Percentiles rank a stretch among this genome's conserved stretches.
phyloP scores from a whole-genome alignment of 1,140 invertebrate genomes.

The fruit fly (Drosophila melanogaster) region DNA sequence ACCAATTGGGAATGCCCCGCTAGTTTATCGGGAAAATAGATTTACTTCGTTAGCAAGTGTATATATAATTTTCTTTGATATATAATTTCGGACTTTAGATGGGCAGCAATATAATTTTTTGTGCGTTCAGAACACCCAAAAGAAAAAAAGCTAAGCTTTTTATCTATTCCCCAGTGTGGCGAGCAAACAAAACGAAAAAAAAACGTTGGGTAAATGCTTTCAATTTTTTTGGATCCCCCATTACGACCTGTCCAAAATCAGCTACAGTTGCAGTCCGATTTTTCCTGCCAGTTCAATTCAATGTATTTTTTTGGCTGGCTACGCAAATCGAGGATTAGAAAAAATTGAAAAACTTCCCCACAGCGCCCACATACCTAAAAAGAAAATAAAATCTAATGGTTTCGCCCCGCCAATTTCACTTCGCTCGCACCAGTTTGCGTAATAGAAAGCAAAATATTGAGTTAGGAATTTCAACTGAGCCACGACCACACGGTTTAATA shows the following conservation, averaged over 20 bases:
- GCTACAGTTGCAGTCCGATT: conserved; percentile 4
- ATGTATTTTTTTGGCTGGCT: conserved; percentile 53
- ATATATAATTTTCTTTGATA: too few species aligned
- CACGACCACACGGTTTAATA: conserved; percentile 18
- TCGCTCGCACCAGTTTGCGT: conserved; percentile 21
- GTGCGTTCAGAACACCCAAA: conserved; percentile 22
- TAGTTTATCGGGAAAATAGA: too few species aligned
- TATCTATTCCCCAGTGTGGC: conserved; percentile 20
- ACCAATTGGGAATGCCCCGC: too few species aligned
- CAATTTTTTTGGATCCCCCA: conserved; percentile 33
- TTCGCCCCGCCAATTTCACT: neutral
- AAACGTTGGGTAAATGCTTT: conserved; percentile 21
- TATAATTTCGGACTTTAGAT: neutral
- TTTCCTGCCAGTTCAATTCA: conserved; percentile 49
- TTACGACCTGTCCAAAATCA: conserved; percentile 24
- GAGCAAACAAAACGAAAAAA: conserved; percentile 51
- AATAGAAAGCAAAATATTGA: conserved; percentile 74
- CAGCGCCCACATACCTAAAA: conserved; percentile 5
- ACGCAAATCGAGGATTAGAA: conserved; percentile 62
- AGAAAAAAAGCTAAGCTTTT: conserved; percentile 8
- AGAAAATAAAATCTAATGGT: conserved; percentile 18
- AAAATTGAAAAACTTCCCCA: conserved; percentile 64
- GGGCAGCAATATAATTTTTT: neutral
- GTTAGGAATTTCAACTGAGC: conserved; percentile 65
- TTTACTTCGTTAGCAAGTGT: too few species aligned